Evolutionary conservation across 2,888 invertebrate species (phyloP).

Genomic region (Sericinus montela): DNA sequence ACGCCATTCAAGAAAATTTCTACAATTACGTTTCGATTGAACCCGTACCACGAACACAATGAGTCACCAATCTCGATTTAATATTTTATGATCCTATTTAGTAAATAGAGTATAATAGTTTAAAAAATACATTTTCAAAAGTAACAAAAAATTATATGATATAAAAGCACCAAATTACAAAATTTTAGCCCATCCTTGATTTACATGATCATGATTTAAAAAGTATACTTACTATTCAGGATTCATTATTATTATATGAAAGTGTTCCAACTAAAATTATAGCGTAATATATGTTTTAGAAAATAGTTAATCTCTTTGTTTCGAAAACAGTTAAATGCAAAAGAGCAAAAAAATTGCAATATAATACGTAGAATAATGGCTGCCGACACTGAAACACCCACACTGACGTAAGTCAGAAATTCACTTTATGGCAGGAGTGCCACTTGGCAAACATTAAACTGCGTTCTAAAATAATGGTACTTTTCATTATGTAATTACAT

Average conservation of each 20-base stretch:
- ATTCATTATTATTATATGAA: constrained; percentile 82
- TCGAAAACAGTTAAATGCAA: constrained; percentile 47
- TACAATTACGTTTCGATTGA: constrained; percentile 50
- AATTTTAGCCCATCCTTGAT: constrained; percentile 60
- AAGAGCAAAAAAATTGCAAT: constrained; percentile 65
- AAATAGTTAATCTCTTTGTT: constrained; percentile 65
- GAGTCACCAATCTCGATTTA: constrained; percentile 50
- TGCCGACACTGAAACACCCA: constrained; percentile 74
- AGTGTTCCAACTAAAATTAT: constrained; percentile 55
- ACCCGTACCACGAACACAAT: constrained; percentile 60
- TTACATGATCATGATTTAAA: constrained; percentile 45
- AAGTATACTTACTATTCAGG: constrained; percentile 89
- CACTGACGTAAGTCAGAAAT: constrained; percentile 74
- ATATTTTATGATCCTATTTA: background rate
- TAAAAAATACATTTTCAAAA: constrained; percentile 5
- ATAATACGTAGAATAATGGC: constrained; percentile 77
- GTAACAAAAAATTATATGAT: constrained; percentile 35
- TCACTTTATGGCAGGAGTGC: constrained; percentile 63
- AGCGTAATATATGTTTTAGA: constrained; percentile 44
- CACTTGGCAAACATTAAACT: constrained; percentile 71
- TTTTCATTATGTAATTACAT: too few relatives aligned
- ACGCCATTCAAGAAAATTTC: constrained; percentile 65
- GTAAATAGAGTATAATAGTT: background rate
- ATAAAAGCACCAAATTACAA: constrained; percentile 63
- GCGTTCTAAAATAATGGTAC: constrained; percentile 58